These are phyloP conservation scores for Phylloscopus trochiloides DNA, from an alignment of 2,113 vertebrate genomes.

Conservation along the genomic window DNA sequence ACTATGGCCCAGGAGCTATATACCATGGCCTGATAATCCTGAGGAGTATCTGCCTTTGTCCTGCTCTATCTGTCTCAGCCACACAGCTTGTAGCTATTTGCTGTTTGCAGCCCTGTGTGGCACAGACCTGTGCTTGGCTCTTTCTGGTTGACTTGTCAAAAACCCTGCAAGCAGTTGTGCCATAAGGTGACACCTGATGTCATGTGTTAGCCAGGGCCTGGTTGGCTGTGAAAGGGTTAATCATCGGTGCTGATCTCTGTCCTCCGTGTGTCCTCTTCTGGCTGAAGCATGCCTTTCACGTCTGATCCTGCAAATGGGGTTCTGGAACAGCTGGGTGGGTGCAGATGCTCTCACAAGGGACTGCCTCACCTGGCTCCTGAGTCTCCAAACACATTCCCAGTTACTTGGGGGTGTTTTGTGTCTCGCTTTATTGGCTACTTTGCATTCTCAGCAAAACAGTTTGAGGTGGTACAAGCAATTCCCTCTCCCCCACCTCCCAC, in stretches of 20 bases:
- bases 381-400: neutral
- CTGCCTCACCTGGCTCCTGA: accelerated
- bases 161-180: neutral
- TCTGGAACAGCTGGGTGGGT: neutral
- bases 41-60: neutral
- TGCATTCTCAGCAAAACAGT: neutral
- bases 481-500: neutral
- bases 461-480: neutral
- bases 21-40: neutral
- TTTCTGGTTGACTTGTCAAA: conserved; percentile 29
- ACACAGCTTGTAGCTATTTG: neutral
- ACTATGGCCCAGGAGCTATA: neutral
- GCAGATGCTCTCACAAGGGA: neutral
- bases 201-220: conserved; percentile 9
- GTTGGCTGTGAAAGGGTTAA: neutral
- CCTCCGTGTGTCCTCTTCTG: neutral
- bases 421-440: neutral
- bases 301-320: neutral
- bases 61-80: neutral
- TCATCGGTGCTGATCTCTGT: neutral
- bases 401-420: accelerated
- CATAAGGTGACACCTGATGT: neutral
- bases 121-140: neutral
- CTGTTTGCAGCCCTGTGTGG: neutral
- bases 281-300: conserved; percentile 11